Evolutionary conservation across 2,888 invertebrate species (phyloP).

Genomic region (Drosophila putrida): DNA sequence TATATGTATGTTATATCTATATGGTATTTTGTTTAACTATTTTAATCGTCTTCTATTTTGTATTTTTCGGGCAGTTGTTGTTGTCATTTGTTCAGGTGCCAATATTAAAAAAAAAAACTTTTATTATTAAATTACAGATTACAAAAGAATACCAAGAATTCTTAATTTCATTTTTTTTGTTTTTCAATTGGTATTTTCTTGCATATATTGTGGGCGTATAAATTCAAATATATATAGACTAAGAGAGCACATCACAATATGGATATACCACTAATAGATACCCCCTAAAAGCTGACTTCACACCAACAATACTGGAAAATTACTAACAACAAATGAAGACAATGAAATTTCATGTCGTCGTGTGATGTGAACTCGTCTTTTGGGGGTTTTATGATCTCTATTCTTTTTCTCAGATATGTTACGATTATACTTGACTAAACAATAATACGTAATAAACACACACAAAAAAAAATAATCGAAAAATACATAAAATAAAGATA

Average conservation of each 20-base stretch:
- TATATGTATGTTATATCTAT: conserved; percentile 21
- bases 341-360: conserved; percentile 1
- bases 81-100: conserved; percentile 26
- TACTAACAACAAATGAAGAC: conserved; percentile 16
- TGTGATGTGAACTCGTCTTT: conserved; percentile 26
- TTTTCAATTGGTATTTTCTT: not conserved
- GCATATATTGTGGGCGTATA: not conserved
- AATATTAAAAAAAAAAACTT: conserved; percentile 21
- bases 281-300: conserved; percentile 11
- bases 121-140: not conserved
- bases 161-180: not conserved
- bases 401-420: conserved; percentile 21
- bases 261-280: conserved; percentile 61
- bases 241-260: conserved; percentile 76
- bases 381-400: not conserved
- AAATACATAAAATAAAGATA: conserved; percentile 38
- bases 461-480: conserved; percentile 17
- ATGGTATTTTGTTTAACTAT: conserved; percentile 25
- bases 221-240: conserved; percentile 29
- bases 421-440: conserved; percentile 32
- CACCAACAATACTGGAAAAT: conserved; percentile 42
- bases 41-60: conserved; percentile 18
- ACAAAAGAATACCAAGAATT: conserved; percentile 3
- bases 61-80: conserved; percentile 65
- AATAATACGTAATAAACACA: conserved; percentile 2